Conservation (phyloP, 2,888 invertebrate species). For the Coleophora flavipennella region DNA sequence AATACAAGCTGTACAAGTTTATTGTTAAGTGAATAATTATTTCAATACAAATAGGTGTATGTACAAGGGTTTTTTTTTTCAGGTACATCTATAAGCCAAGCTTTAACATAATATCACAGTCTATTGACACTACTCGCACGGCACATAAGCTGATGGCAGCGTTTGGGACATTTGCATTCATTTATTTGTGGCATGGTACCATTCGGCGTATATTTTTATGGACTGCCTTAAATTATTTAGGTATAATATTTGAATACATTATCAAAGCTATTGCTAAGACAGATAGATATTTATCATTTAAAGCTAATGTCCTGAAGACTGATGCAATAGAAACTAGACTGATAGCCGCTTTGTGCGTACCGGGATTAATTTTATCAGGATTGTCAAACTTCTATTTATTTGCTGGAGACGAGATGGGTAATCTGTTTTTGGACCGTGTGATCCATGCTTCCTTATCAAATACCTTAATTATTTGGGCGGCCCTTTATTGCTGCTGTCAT, state of each 20-base stretch:
- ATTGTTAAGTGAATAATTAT: no score
- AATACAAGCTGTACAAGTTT: constrained; percentile 90
- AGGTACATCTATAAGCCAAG: constrained; percentile 89
- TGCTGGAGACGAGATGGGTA: constrained; percentile 81
- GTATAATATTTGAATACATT: constrained; percentile 80
- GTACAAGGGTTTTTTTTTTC: constrained; percentile 45
- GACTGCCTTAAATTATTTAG: constrained; percentile 89
- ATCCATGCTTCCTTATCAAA: constrained; percentile 43
- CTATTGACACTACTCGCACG: constrained; percentile 41
- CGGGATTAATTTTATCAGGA: constrained; percentile 83
- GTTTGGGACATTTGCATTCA: constrained; percentile 84
- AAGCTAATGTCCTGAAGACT: constrained; percentile 42
- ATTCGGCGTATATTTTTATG: constrained; percentile 85
- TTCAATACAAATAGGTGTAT: no score
- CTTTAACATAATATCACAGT: constrained; percentile 38
- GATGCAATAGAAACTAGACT: constrained; percentile 72
- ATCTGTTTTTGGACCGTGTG: constrained; percentile 77
- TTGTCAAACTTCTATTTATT: constrained; percentile 93
- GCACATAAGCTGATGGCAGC: constrained; percentile 78
- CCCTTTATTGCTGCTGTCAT: constrained; percentile 59
- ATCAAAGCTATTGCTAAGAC: constrained; percentile 64
- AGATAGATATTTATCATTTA: constrained; percentile 55
- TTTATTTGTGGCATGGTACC: constrained; percentile 93
- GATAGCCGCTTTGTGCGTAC: constrained; percentile 78
- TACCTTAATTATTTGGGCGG: constrained; percentile 34